Evolutionary conservation across 2,888 invertebrate genomes (phyloP), one percentile per base, ranked within the genome.

Genomic region (Lasioglossum zephyrum): DNA sequence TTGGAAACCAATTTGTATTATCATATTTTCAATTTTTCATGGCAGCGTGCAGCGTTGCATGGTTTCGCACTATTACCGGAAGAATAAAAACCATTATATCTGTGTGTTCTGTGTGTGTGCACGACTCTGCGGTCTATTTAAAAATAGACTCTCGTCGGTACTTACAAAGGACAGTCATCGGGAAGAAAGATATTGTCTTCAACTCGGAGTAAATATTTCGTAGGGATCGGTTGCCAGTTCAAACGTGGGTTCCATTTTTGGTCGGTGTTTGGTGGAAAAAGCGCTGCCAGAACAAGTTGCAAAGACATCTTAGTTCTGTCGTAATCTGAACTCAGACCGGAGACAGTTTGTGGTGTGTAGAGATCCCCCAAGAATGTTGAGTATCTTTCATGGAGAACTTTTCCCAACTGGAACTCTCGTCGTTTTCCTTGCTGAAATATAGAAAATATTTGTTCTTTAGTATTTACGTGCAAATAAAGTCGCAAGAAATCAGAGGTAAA

Each of bases 261-360:
- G 1, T 95, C 92, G 0, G 93, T 94, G 26, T 94, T 92, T 0
- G 97, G 97, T 4, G 97, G 97, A 93, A 96, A 98, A 41, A 98
- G 92, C 0, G 97, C 97, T 2, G 97, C 96, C 82, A 97, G 95
- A 5, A 97, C 97, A 44, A 97, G 95, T 84, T 97, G 95, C 0
- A 97, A 97, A 5, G 97, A 97, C 96, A 97, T 97, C 95, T 98
- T 96, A 0, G 98, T 98, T 74, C 98, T 96, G 78, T 97, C 97
- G 92, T 96, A 97, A 93, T 97, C 96, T 0, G 97, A 97, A 57
- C 97, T 97, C 41, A 96, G 95, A 73, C 96, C 95, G 60, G 87
- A 89, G 11, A 93, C 89, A 4, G 89, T 49, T 16, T 91, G 85
- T 0, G 96, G 95, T 0, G 95, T 91, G 91, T 96, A 96, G 22